Percentiles rank a stretch among this genome's conserved stretches.
phyloP scores from a whole-genome alignment of 2,113 vertebrate species.

The Egretta garzetta region DNA sequence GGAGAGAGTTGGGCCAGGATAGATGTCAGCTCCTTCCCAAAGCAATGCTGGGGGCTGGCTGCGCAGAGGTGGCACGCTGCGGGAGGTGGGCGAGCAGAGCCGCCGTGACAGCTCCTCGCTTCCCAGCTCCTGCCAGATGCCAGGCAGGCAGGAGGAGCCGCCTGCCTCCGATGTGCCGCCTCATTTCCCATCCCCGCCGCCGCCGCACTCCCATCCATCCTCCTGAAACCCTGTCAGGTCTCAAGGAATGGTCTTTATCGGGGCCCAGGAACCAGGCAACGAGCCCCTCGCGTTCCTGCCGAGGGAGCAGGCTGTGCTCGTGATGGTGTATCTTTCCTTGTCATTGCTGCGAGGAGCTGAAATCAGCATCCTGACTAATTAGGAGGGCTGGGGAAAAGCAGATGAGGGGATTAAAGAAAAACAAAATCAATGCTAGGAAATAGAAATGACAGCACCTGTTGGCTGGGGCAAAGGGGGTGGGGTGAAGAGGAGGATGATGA shows the following conservation, averaged over 20 bases:
- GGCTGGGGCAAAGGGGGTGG: neutral
- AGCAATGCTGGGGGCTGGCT: neutral
- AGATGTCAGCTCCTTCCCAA: neutral
- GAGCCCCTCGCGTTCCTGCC: neutral
- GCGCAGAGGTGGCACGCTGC: neutral
- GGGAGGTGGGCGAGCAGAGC: neutral
- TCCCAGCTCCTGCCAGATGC: constrained; percentile 3
- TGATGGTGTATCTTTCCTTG: neutral
- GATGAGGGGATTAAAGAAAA: neutral
- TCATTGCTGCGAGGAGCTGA: neutral
- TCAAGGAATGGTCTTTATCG: neutral
- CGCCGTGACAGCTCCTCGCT: neutral
- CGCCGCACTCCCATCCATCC: neutral
- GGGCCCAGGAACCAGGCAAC: neutral
- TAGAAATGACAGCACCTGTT: neutral
- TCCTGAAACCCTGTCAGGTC: neutral
- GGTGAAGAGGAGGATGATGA: neutral
- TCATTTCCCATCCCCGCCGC: neutral
- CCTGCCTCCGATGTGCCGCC: neutral
- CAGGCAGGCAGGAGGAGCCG: neutral
- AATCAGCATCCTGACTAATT: constrained; percentile 23
- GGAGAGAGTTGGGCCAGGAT: neutral
- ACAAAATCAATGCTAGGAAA: constrained; percentile 3
- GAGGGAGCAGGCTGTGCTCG: neutral
- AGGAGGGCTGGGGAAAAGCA: neutral